Evolutionary conservation across 2,113 vertebrate genomes (phyloP), one percentile per base, ranked within the genome.

Genomic region (Rhipidura dahli): DNA sequence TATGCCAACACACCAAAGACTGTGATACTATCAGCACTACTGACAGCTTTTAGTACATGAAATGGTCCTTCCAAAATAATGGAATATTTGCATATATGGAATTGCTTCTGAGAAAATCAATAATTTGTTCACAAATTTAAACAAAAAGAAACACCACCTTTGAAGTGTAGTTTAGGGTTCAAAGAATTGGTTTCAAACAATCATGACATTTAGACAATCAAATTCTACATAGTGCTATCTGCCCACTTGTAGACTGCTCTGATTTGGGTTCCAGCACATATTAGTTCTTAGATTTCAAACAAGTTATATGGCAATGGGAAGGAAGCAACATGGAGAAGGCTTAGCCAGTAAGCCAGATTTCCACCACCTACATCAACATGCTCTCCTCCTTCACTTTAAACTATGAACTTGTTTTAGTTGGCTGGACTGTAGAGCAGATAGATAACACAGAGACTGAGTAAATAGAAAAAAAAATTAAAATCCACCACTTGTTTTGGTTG

Each of bases 21-120:
- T 68, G 37, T 0, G 1, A 77, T 42, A 37, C 35, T 47, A 63
- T 31, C 3, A 0, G 26, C 30, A 61, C 14, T 56, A 64, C 13
- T 20, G 51, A 82, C 50, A 84, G 23, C 31, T 88, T 76, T 78
- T 8, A 77, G 39, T 53, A 69, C 18, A 13, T 10, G 37, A 65
- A 13, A 30, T 4, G 14, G 28, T 53, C 30, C n/a, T 60, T 15
- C 71, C 66, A 76, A 57, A 57, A 87, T 69, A 59, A 79, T 1
- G 44, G 11, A 56, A 20, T 64, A 83, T 37, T 69, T 57, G 63
- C 28, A 72, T n/a, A 45, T 9, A 54, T 2, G 5, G 35, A 88
- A 83, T 30, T 76, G 19, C 12, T 85, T 78, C 63, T 35, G 14
- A 61, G 18, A 81, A 87, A 87, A 80, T 5, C 56, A 87, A 19